These are phyloP conservation scores for Anodontia alba DNA, from an alignment of 2,888 invertebrate species.

Conservation along the genomic window DNA sequence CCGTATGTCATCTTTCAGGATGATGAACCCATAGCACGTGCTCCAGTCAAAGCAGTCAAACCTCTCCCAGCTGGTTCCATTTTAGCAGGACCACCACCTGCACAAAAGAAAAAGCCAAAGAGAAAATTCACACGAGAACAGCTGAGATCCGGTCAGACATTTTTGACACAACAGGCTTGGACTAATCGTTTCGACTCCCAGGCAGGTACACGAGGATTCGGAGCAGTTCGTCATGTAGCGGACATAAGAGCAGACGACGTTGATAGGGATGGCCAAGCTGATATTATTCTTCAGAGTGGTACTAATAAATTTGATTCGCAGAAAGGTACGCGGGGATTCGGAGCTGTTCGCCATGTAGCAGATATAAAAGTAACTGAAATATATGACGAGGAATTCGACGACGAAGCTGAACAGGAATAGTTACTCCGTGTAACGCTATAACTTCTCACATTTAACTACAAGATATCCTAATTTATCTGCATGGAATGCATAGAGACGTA, in stretches of 20 bases:
- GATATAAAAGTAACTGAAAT: slow-evolving; percentile 71
- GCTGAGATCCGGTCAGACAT: slow-evolving; percentile 52
- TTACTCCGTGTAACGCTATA: too few species aligned
- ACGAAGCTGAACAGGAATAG: not conserved
- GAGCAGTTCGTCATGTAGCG: slow-evolving; percentile 80
- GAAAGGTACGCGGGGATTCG: slow-evolving; percentile 79
- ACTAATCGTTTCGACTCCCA: slow-evolving; percentile 82
- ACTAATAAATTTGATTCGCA: slow-evolving; percentile 83
- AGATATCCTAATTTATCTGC: not conserved
- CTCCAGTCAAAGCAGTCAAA: slow-evolving; percentile 80
- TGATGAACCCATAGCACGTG: slow-evolving; percentile 73
- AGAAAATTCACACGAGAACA: slow-evolving; percentile 51
- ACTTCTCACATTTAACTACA: too few species aligned
- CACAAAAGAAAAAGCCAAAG: slow-evolving; percentile 35
- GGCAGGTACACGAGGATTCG: slow-evolving; percentile 78
- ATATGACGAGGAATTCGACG: slow-evolving; percentile 3
- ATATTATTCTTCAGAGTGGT: slow-evolving; percentile 69
- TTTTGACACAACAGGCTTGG: slow-evolving; percentile 76
- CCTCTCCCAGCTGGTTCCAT: slow-evolving; percentile 13
- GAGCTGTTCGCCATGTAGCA: slow-evolving; percentile 79
- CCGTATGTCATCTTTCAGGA: slow-evolving; percentile 13
- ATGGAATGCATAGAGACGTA: not conserved
- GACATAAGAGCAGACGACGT: slow-evolving; percentile 81
- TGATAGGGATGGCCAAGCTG: slow-evolving; percentile 60
- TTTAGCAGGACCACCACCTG: not conserved